Conservation (phyloP, 2,797 vertebrate species). For the Malurus leucopterus region DNA sequence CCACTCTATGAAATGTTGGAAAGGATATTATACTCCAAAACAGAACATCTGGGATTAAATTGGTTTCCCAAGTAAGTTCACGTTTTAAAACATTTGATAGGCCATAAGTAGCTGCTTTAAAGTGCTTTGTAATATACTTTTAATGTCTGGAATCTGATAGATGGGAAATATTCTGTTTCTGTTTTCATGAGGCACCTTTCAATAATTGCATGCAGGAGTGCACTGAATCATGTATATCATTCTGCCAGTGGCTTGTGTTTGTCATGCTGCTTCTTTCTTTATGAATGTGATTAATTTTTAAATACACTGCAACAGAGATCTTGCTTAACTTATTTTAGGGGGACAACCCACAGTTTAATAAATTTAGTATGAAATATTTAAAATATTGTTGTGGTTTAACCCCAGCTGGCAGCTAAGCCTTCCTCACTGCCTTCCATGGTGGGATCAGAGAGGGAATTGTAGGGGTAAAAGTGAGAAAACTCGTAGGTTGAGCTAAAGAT, state of each 20-base stretch:
- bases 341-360: neutral
- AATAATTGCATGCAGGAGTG: neutral
- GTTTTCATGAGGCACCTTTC: neutral
- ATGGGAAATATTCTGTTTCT: neutral
- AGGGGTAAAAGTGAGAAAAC: neutral
- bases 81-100: neutral
- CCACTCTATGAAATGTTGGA: conserved; percentile 93
- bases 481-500: neutral
- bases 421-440: rapidly evolving
- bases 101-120: neutral
- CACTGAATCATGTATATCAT: neutral
- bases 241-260: neutral
- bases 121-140: neutral
- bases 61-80: conserved; percentile 96
- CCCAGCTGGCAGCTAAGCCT: neutral
- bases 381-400: neutral
- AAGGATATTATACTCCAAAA: conserved; percentile 95
- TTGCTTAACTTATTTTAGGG: neutral
- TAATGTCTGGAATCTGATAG: neutral
- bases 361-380: neutral
- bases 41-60: conserved; percentile 95
- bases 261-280: neutral
- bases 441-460: neutral
- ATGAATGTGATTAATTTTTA: neutral
- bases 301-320: neutral